Evolutionary conservation across 2,797 vertebrate species (phyloP), one percentile per base, ranked within the genome.

Genomic region (Acipenser ruthenus): DNA sequence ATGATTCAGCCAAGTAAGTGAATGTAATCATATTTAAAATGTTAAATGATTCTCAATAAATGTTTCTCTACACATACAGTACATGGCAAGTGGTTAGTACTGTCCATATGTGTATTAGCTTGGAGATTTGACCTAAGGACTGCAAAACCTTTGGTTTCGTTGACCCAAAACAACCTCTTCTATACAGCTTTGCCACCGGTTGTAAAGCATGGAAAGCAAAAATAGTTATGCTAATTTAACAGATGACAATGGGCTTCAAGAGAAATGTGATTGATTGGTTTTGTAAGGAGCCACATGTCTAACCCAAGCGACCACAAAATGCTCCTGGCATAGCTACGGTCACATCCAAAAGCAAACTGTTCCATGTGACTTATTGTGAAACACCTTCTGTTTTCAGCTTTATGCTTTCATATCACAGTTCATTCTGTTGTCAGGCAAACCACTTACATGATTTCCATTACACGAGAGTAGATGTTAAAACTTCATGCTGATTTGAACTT

Each of bases 11-110:
- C 71, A 79, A 78, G 80, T 78, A 79, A 78, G 80, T 78, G 68
- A 79, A 69, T 60, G 71, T 83, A 83, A 87, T 83, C 77, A 75
- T 78, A 84, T 87, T 80, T 83, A 75, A 83, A 85, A 37, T 37
- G 3, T 37, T 37, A 37, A 37, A 37, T 37, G 37, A 37, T 37
- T 37, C 37, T 37, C 37, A 55, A 55, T n/a, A 55, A 55, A 55
- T 55, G 53, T 55, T 55, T 55, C 53, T 55, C 10, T 37, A 37
- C 37, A 37, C 37, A 37, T 18, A 18, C 3, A 37, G 37, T 37
- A 5, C 37, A 37, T 5, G 5, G 37, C 37, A 37, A 37, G 37
- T 37, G 37, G 37, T 37, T 37, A 37, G 37, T 5, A 37, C 37
- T 37, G 4, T 37, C 37, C 37, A 37, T 4, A 37, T 37, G 37